phyloP scores from a whole-genome alignment of 2,113 vertebrate species.

The Andinoacara biseriatus region DNA sequence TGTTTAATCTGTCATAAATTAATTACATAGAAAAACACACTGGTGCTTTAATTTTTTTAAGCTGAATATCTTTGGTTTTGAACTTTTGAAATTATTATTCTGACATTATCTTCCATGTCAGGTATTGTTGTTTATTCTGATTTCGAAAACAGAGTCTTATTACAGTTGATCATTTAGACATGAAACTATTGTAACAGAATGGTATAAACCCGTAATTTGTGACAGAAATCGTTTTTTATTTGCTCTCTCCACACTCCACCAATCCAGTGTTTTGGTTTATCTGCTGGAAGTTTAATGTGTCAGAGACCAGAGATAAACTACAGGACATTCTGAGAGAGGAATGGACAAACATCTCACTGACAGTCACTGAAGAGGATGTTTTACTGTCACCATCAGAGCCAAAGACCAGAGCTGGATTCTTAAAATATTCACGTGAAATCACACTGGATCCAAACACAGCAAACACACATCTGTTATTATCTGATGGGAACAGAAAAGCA shows the following conservation, averaged over 20 bases:
- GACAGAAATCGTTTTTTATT: background rate
- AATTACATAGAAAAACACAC: background rate
- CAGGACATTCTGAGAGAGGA: too few species aligned
- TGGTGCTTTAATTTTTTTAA: background rate
- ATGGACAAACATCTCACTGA: too few species aligned
- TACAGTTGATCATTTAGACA: background rate
- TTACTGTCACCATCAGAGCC: too few species aligned
- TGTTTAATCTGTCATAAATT: background rate
- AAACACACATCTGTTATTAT: too few species aligned
- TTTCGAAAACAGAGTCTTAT: background rate
- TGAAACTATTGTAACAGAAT: background rate
- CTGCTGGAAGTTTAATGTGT: background rate
- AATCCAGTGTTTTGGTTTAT: background rate
- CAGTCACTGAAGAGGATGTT: too few species aligned
- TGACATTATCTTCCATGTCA: too few species aligned
- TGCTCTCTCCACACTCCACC: background rate
- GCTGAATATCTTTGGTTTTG: background rate
- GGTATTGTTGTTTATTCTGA: background rate
- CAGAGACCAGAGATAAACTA: too few species aligned
- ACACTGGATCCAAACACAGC: too few species aligned
- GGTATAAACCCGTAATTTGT: fast-evolving
- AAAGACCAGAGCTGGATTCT: too few species aligned
- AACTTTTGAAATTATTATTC: too few species aligned
- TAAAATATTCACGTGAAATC: too few species aligned
- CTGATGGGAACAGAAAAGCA: too few species aligned